Conservation (phyloP, 2,888 invertebrate genomes). For the Ennomos fuscantarius region DNA sequence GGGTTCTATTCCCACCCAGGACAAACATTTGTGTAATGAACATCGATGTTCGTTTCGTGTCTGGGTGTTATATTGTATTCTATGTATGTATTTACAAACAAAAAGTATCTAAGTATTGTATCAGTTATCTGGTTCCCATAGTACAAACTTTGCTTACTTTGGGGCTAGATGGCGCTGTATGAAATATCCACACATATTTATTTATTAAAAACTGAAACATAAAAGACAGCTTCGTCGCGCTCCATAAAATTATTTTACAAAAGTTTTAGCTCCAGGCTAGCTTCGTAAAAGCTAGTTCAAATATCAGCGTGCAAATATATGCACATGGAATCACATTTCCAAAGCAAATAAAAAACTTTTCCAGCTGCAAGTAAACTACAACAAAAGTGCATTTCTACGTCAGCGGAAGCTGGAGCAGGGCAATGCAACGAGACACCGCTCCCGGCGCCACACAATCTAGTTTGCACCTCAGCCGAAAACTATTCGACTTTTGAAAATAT, state of each 20-base stretch:
- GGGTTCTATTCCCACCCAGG: no score
- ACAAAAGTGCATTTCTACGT: conserved; percentile 57
- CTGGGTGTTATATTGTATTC: no score
- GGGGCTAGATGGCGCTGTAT: no score
- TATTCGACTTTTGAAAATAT: conserved; percentile 47
- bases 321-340: conserved; percentile 36
- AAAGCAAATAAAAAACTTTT: conserved; percentile 42
- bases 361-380: conserved; percentile 48
- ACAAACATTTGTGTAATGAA: no score
- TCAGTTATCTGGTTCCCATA: no score
- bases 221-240: background rate
- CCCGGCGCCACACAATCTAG: conserved; percentile 51
- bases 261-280: no score
- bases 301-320: conserved; percentile 41
- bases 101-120: no score
- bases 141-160: no score
- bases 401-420: conserved; percentile 41
- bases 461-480: conserved; percentile 51
- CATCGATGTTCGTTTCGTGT: no score
- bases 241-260: conserved; percentile 2
- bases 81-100: no score
- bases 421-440: conserved; percentile 41
- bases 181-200: no score
- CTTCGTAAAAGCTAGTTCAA: conserved; percentile 13
- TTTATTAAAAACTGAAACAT: no score